A percentile compares a stretch with the other conserved stretches of the same genome.
phyloP scores from a whole-genome alignment of 2,113 vertebrate genomes.

The Tricholaema leucomelas region DNA sequence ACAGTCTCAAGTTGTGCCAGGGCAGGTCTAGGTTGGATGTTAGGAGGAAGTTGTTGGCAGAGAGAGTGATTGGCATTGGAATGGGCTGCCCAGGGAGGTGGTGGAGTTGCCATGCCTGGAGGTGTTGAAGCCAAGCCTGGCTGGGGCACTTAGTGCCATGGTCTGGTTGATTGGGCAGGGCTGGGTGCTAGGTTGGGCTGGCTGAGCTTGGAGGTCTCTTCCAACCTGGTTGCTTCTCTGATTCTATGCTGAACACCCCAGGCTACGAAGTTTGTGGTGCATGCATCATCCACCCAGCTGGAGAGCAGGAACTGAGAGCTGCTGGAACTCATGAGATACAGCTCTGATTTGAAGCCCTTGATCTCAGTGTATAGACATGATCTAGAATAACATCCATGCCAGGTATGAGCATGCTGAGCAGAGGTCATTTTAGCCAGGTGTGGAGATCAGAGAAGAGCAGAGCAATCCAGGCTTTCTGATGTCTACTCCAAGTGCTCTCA shows the following conservation, averaged over 20 bases:
- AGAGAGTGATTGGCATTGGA: too few species aligned
- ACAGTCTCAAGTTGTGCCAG: too few species aligned
- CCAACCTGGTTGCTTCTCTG: too few species aligned
- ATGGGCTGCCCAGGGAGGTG: too few species aligned
- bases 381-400: neutral
- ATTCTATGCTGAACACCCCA: rapidly evolving
- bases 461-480: neutral
- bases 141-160: too few species aligned
- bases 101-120: too few species aligned
- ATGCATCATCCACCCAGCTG: neutral
- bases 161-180: too few species aligned
- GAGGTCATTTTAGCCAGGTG: neutral
- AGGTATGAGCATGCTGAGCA: neutral
- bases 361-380: neutral
- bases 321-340: neutral
- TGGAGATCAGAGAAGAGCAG: neutral
- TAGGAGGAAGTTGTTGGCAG: too few species aligned
- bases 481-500: neutral
- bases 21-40: too few species aligned
- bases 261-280: neutral
- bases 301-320: neutral
- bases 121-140: too few species aligned
- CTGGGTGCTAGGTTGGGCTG: too few species aligned
- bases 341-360: neutral
- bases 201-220: too few species aligned